phyloP scores from a whole-genome alignment of 2,113 vertebrate species.

The Nothoprocta perdicaria region DNA sequence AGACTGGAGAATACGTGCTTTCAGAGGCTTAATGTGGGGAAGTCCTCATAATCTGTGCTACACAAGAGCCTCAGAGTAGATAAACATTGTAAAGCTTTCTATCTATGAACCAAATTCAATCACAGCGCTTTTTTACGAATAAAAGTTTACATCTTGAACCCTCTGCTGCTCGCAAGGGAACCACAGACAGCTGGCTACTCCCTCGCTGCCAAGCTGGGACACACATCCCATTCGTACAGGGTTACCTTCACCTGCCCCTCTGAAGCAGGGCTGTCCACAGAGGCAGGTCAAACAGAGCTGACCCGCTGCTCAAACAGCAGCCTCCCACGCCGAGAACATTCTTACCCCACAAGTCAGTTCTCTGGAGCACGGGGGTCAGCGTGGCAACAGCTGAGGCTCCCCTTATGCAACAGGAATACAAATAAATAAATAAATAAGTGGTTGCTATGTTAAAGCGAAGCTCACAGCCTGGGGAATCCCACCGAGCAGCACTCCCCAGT shows the following conservation, averaged over 20 bases:
- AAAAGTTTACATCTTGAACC: not conserved
- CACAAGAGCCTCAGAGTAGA: not conserved
- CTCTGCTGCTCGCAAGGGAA: not conserved
- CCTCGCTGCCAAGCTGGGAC: not conserved
- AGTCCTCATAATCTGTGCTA: not conserved
- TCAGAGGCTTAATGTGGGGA: not conserved
- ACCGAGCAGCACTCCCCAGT: not conserved
- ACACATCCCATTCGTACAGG: not conserved
- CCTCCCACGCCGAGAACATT: not conserved
- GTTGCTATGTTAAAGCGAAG: not conserved
- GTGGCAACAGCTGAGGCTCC: not conserved
- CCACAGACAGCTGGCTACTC: not conserved
- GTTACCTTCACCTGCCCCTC: slow-evolving; percentile 19
- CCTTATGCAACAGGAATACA: not conserved
- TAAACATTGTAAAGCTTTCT: not conserved
- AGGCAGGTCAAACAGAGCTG: not conserved
- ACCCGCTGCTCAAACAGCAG: not conserved
- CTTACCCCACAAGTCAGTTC: slow-evolving; percentile 2
- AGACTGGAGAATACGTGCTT: not conserved
- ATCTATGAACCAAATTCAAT: not conserved
- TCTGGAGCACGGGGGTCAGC: not conserved
- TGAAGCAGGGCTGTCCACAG: slow-evolving; percentile 8
- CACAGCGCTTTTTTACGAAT: not conserved
- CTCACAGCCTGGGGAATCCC: not conserved
- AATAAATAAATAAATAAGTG: not conserved